These are phyloP conservation scores for Menidia beryllina DNA, from an alignment of 2,113 vertebrate species.

Conservation along the genomic window DNA sequence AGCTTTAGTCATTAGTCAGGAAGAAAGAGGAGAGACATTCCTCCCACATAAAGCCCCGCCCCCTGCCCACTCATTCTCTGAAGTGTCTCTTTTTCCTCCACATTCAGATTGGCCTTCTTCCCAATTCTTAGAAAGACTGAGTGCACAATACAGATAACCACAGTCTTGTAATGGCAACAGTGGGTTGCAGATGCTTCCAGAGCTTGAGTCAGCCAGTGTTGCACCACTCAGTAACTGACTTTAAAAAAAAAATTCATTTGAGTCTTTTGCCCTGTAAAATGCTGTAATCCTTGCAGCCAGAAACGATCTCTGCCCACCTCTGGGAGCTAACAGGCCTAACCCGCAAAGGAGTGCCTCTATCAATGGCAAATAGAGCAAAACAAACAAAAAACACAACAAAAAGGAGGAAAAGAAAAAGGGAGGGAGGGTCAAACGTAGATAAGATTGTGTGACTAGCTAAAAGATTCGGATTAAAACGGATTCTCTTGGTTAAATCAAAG, in stretches of 20 bases:
- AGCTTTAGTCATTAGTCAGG: neutral
- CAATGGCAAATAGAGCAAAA: neutral
- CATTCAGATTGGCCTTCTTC: constrained; percentile 21
- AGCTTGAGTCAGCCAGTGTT: neutral
- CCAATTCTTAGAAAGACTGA: no score
- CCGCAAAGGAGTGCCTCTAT: constrained; percentile 12
- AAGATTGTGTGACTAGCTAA: constrained; percentile 16
- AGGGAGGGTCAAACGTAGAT: neutral
- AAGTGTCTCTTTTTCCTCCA: neutral
- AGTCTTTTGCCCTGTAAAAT: neutral
- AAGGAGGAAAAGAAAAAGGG: neutral
- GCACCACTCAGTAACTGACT: neutral
- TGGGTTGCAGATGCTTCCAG: constrained; percentile 24
- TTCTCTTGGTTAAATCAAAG: no score
- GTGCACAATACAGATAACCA: constrained; percentile 3
- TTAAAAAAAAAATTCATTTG: neutral
- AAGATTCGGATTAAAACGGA: no score
- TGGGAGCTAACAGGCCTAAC: neutral
- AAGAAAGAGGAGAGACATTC: constrained; percentile 11
- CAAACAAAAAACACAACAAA: neutral
- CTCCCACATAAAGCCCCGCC: constrained; percentile 18
- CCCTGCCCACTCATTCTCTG: constrained; percentile 13
- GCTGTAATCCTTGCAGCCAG: neutral
- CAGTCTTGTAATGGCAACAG: constrained; percentile 9
- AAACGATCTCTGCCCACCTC: neutral